These are phyloP conservation scores for Sebastes dallii DNA, from an alignment of 2,797 vertebrate species.

Conservation along the genomic window DNA sequence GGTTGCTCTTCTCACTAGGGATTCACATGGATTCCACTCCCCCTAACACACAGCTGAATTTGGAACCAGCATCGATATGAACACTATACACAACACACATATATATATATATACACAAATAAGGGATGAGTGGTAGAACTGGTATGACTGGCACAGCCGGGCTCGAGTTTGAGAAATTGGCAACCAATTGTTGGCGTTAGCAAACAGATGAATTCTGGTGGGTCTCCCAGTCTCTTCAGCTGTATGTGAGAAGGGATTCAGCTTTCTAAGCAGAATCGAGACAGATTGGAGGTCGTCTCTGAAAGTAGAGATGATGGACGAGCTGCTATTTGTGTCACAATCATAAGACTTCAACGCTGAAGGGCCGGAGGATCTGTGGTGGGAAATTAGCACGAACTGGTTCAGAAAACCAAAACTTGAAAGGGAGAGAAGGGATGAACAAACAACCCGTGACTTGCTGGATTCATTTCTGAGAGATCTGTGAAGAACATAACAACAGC, in stretches of 20 bases:
- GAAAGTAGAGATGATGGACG: not conserved
- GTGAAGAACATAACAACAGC: not conserved
- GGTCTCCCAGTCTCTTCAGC: not conserved
- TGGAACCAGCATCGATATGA: not conserved
- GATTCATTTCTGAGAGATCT: not conserved
- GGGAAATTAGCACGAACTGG: not conserved
- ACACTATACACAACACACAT: not conserved
- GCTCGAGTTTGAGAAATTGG: no score
- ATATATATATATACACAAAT: not conserved
- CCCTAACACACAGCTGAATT: not conserved
- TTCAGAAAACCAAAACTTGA: not conserved
- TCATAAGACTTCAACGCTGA: not conserved
- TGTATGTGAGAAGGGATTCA: not conserved
- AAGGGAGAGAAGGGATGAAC: not conserved
- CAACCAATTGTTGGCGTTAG: no score
- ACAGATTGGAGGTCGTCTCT: not conserved
- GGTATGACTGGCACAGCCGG: not conserved
- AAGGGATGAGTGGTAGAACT: not conserved
- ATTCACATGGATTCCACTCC: slow-evolving; percentile 1
- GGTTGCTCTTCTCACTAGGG: slow-evolving; percentile 18
- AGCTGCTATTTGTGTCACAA: not conserved
- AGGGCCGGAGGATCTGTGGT: not conserved
- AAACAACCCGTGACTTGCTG: not conserved
- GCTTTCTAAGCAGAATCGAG: not conserved
- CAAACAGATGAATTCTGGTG: not conserved